Evolutionary conservation across 2,888 invertebrate genomes (phyloP).

Genomic region (Disparrhopalites patrizii): DNA sequence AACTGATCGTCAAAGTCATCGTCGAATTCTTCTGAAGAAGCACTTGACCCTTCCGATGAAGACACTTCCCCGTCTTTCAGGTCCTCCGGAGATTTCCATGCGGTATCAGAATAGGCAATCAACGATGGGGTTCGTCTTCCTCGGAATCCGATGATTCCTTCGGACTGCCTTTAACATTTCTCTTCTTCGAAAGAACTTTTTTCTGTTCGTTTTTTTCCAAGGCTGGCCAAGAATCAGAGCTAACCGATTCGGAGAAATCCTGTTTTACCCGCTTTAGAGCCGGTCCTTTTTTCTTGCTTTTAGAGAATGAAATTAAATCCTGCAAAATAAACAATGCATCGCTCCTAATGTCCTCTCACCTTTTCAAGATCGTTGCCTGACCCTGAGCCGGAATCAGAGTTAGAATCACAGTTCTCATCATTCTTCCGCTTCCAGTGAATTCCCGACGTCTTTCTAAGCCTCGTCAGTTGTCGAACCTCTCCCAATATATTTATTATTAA

Average conservation of each 20-base stretch:
- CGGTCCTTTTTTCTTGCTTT: slow-evolving; percentile 62
- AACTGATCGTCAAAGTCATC: slow-evolving; percentile 96
- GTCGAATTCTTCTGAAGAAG: slow-evolving; percentile 75
- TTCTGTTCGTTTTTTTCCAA: slow-evolving; percentile 53
- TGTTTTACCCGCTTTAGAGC: slow-evolving; percentile 45
- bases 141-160: slow-evolving; percentile 52
- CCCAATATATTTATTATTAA: too few species aligned
- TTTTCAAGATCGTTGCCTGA: slow-evolving; percentile 75
- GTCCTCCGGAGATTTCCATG: slow-evolving; percentile 57
- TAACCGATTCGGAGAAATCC: slow-evolving; percentile 52
- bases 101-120: slow-evolving; percentile 19
- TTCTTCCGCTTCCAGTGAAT: slow-evolving; percentile 61
- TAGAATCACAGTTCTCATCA: slow-evolving; percentile 69
- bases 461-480: too few species aligned
- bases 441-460: slow-evolving; percentile 8
- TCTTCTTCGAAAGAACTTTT: slow-evolving; percentile 25
- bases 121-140: slow-evolving; percentile 50
- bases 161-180: slow-evolving; percentile 51
- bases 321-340: slow-evolving; percentile 52
- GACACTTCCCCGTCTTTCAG: slow-evolving; percentile 87
- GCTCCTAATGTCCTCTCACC: too few species aligned
- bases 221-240: slow-evolving; percentile 58
- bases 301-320: slow-evolving; percentile 76
- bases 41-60: slow-evolving; percentile 52
- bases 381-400: slow-evolving; percentile 52